Conservation (phyloP, 2,113 vertebrate species). For the Prinia subflava region DNA sequence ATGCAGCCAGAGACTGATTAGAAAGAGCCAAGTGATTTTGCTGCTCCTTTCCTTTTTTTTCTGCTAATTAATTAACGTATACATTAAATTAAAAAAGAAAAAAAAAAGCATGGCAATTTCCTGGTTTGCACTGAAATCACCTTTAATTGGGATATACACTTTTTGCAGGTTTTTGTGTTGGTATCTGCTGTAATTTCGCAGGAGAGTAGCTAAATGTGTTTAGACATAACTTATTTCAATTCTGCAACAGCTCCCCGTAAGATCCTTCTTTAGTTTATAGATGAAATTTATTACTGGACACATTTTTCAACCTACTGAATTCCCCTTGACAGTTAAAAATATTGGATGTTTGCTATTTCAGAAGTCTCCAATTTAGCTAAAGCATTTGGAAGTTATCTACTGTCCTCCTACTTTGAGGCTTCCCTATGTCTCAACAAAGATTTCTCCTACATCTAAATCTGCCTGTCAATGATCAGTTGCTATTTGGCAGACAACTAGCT, state of each 20-base stretch:
- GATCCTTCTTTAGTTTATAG: neutral
- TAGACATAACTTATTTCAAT: neutral
- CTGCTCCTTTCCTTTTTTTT: neutral
- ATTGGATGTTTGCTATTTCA: neutral
- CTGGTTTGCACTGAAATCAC: neutral
- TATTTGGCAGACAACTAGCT: neutral
- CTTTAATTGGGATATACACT: neutral
- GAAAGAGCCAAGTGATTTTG: neutral
- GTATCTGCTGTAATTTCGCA: neutral
- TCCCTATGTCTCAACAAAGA: neutral
- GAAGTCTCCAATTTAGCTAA: neutral
- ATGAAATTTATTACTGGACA: neutral
- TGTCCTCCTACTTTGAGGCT: neutral
- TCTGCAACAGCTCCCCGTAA: neutral
- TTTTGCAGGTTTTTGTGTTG: neutral
- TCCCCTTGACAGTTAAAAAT: neutral
- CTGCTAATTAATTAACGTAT: neutral
- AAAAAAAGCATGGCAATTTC: neutral
- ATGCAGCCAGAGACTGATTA: neutral
- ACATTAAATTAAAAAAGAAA: neutral
- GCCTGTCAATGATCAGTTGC: neutral
- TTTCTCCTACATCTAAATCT: neutral
- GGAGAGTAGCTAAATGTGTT: neutral
- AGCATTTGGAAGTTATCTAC: neutral
- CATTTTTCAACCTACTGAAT: slow-evolving; percentile 22